Base-by-base conservation (phyloP, 2,113 vertebrate species). In the Triplophysa tibetana region DNA sequence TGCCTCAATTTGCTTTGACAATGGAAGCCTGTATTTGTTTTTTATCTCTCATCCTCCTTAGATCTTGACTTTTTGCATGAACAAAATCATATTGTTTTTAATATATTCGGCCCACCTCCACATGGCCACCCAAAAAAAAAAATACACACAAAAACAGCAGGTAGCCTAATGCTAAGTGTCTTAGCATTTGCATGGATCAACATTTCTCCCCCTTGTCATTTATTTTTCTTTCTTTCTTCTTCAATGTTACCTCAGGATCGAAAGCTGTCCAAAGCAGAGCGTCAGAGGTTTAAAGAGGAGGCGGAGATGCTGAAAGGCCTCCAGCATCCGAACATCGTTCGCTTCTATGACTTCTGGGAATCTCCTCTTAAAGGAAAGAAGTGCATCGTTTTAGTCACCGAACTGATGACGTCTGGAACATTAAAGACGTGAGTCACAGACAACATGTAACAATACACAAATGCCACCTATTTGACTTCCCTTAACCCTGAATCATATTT, bases 301-400 rank as follows among this genome's bases (percentile, higher is more conserved):
- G 98, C 97, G 0, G 98, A 98, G 83, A 99, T 99, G 98, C 84
- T 99, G 60, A 98, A 99, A 88, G 97, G 95, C 66, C 93, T 99
- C 16, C 98, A 99, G 88, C 98, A 99, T 82, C 97, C 97, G 70
- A 98, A 98, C 86, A 99, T 98, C 0, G 98, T 99, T 82, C 94
- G 98, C 9, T 99, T 98, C 89, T 99, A 98, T 21, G 98, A 99
- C 89, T 99, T 97, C 90, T 99, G 98, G 98, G 97, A 99, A 83
- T 98, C 95, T 64, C 95, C 94, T 3, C 91, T 95, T 12, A 98
- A 96, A 91, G 97, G 96, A 62, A 98, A 96, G 83, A 95, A 96
- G 48, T 99, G 96, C 77, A 98, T 98, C 0, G 97, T 99, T 82
- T 90, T 99, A 83, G 97, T 99, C 83, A 99, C 98, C 0, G 98